Evolutionary conservation across 2,888 invertebrate species (phyloP).

Genomic region (Agonopterix heracliana): DNA sequence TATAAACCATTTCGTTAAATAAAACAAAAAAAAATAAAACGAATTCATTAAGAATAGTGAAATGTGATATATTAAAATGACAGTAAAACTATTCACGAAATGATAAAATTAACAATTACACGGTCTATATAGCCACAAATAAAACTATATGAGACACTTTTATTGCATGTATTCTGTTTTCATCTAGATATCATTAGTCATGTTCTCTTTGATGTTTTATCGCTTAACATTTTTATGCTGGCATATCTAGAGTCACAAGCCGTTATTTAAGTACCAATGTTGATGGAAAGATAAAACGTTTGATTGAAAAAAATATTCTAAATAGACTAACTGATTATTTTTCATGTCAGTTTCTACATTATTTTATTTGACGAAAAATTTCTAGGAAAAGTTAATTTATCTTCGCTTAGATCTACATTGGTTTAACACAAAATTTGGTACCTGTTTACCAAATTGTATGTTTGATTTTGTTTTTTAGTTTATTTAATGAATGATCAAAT

Average conservation of each 20-base stretch:
- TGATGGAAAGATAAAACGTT: constrained; percentile 39
- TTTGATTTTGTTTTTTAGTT: no score
- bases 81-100: constrained; percentile 9
- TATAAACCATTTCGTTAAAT: no score
- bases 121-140: constrained; percentile 35
- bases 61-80: neutral
- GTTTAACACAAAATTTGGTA: no score
- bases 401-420: no score
- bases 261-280: constrained; percentile 42
- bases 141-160: constrained; percentile 61
- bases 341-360: neutral
- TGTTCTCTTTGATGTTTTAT: constrained; percentile 66
- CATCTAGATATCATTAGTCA: constrained; percentile 66
- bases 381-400: no score
- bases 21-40: no score
- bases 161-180: constrained; percentile 64
- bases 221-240: constrained; percentile 57
- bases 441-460: no score
- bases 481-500: no score
- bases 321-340: constrained; percentile 10
- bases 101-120: constrained; percentile 42
- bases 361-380: no score
- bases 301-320: constrained; percentile 31
- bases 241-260: constrained; percentile 37
- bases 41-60: no score